These are phyloP conservation scores for Abrostola triplasia DNA, from an alignment of 2,888 invertebrate genomes.

Conservation along the genomic window DNA sequence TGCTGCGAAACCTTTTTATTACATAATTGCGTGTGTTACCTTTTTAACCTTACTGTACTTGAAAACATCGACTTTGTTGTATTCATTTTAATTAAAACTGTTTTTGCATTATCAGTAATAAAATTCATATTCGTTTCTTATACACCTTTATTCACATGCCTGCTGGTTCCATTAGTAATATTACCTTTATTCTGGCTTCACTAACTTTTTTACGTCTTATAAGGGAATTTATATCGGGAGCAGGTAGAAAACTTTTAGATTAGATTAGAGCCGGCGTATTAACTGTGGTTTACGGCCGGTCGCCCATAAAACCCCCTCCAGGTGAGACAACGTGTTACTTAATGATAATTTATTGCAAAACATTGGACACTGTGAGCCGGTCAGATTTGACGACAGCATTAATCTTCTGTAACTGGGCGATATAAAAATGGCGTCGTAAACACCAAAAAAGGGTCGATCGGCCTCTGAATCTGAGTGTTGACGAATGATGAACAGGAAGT, in stretches of 20 bases:
- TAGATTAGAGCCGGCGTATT: slow-evolving; percentile 76
- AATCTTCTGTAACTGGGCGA: slow-evolving; percentile 80
- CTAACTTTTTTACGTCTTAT: slow-evolving; percentile 65
- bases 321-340: slow-evolving; percentile 83
- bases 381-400: slow-evolving; percentile 79
- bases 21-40: slow-evolving; percentile 74
- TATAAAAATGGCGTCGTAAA: slow-evolving; percentile 72
- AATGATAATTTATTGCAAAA: slow-evolving; percentile 86
- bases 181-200: slow-evolving; percentile 64
- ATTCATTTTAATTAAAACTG: slow-evolving; percentile 67
- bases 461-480: slow-evolving; percentile 68
- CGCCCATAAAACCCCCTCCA: slow-evolving; percentile 75
- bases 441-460: slow-evolving; percentile 66
- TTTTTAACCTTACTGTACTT: slow-evolving; percentile 68
- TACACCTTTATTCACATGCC: slow-evolving; percentile 63
- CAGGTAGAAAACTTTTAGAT: slow-evolving; percentile 82
- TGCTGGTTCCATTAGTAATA: slow-evolving; percentile 65
- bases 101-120: slow-evolving; percentile 63
- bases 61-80: slow-evolving; percentile 66
- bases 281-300: slow-evolving; percentile 75
- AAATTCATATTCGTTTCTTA: slow-evolving; percentile 71
- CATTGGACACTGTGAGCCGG: slow-evolving; percentile 70
- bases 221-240: slow-evolving; percentile 73
- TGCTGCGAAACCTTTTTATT: slow-evolving; percentile 75
- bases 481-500: slow-evolving; percentile 78